Percentiles rank a stretch among this genome's conserved stretches.
These are phyloP conservation scores for Danio albolineatus DNA, from an alignment of 2,797 vertebrate species.

Conservation along the genomic window DNA sequence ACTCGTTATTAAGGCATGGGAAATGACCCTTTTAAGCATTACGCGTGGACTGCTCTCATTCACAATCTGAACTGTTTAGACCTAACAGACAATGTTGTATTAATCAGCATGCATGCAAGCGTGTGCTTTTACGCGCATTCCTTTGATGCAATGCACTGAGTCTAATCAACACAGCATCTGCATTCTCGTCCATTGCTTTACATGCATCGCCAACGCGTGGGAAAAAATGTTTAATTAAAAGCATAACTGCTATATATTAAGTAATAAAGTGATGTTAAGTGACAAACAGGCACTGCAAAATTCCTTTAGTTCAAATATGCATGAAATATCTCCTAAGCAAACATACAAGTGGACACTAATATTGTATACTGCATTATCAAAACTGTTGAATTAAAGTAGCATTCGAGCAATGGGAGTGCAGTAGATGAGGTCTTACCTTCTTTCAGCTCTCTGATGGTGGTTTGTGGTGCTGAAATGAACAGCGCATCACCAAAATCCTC, in stretches of 20 bases:
- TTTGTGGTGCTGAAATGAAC: constrained; percentile 78
- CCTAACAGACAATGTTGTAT: not conserved
- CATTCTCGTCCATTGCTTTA: not conserved
- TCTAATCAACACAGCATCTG: constrained; percentile 7
- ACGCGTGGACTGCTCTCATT: not conserved
- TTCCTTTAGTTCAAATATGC: not conserved
- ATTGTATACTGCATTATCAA: too few species aligned
- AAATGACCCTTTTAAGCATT: not conserved
- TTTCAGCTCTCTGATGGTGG: constrained; percentile 9
- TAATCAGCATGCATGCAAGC: not conserved
- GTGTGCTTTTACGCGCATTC: constrained; percentile 17
- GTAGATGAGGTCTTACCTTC: constrained; percentile 30
- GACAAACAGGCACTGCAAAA: not conserved
- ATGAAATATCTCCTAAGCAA: too few species aligned
- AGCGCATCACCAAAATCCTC: constrained; percentile 79
- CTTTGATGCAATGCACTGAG: constrained; percentile 18
- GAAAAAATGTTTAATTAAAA: not conserved
- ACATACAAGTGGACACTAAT: too few species aligned
- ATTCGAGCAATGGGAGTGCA: not conserved
- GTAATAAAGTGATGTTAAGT: not conserved
- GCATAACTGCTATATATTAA: not conserved
- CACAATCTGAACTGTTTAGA: not conserved
- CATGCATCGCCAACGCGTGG: not conserved
- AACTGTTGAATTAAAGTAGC: too few species aligned
- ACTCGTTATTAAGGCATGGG: not conserved